These are phyloP conservation scores for Lagopus leucura DNA, from an alignment of 2,113 vertebrate genomes.

Conservation along the genomic window DNA sequence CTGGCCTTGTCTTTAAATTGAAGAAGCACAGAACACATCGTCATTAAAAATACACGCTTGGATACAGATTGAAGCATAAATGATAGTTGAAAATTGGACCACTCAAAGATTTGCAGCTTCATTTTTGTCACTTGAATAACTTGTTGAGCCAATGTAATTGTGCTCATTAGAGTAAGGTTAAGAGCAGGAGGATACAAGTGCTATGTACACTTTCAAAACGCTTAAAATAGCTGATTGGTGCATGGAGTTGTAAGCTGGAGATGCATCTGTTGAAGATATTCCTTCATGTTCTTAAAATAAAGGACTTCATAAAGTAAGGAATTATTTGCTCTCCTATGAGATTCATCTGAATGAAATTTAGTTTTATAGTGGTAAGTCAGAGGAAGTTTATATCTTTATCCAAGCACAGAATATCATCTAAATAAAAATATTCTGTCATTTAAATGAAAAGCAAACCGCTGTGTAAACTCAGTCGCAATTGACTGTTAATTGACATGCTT, in stretches of 20 bases:
- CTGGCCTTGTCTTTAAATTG: neutral
- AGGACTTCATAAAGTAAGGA: neutral
- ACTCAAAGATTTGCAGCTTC: neutral
- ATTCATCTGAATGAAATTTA: neutral
- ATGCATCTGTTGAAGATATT: neutral
- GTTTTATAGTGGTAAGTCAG: neutral
- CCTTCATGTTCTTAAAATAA: neutral
- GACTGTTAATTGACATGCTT: neutral
- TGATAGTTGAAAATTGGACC: neutral
- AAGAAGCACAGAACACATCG: neutral
- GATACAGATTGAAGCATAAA: neutral
- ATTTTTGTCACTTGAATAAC: neutral
- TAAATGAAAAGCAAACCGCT: neutral
- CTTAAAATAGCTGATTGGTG: neutral
- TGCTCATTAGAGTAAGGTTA: neutral
- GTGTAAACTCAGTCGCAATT: neutral
- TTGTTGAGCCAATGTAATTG: neutral
- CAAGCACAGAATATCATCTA: neutral
- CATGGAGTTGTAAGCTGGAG: neutral
- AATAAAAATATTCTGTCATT: neutral
- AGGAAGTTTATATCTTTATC: neutral
- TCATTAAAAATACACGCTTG: neutral
- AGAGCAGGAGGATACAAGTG: neutral
- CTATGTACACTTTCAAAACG: neutral
- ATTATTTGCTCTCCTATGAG: neutral